Evolutionary conservation across 2,888 invertebrate species (phyloP), one percentile per base, ranked within the genome.

Genomic region (Halocaridina rubra): DNA sequence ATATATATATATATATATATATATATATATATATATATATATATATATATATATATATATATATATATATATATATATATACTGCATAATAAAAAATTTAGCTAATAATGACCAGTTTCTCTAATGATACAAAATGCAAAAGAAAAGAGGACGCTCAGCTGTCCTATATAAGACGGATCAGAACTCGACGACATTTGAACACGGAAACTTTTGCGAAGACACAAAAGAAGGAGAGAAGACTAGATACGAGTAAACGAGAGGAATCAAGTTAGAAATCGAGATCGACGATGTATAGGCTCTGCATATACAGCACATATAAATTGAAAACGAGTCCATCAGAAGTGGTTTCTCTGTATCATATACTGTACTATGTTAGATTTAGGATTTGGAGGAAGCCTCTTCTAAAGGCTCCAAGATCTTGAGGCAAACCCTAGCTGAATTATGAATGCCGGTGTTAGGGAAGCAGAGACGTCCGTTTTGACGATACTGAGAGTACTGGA

Each of bases 401-500:
- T 69, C 72, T 3, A 78, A 27, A 46, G 81, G 79, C 64, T 84
- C 78, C 19, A 85, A 79, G 22, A 86, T 80, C 74, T 78, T 85
- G 80, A 88, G 84, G 46, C 77, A 80, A 57, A 88, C 81, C n/a
- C 88, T 75, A 24, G 88, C 86, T 22, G 88, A 88, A 33, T 79
- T 88, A 69, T 88, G 88, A 59, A 88, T 88, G 24, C 88, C 88
- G 10, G 88, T 88, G 72, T 81, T 78, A 30, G 88, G 88, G 86
- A 88, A 88, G 64, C 76, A 80, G 72, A 88, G 78, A 71, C 80
- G 79, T 22, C 88, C 88, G 71, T 88, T 88, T 80, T 88, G 82
- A 2, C 84, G 80, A 72, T 77, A 85, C 69, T 80, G 80, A 16
- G 85, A 82, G 61, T 88, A 88, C 32, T 86, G 88, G 5, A 88